phyloP scores from a whole-genome alignment of 2,888 invertebrate genomes.

The Lingula anatina region DNA sequence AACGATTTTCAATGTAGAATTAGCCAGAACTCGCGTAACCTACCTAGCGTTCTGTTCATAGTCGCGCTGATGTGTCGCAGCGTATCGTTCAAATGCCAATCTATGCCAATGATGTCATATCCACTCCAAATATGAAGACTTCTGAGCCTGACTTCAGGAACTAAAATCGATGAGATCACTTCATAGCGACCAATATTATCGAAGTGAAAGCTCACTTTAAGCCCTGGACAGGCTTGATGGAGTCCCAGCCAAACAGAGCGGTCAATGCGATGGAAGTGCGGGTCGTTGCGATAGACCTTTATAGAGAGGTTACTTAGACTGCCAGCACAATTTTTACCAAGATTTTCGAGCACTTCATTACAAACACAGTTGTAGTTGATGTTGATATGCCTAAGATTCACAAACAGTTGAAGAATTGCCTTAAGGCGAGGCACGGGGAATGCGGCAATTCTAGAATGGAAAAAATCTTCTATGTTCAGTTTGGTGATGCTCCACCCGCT shows the following conservation, averaged over 20 bases:
- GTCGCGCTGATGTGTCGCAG: slow-evolving; percentile 20
- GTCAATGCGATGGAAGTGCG: slow-evolving; percentile 29
- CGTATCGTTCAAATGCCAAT: slow-evolving; percentile 24
- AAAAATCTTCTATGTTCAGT: slow-evolving; percentile 33
- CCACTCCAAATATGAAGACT: slow-evolving; percentile 38
- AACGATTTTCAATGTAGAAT: neutral
- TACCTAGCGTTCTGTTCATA: slow-evolving; percentile 21
- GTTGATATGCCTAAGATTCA: slow-evolving; percentile 22
- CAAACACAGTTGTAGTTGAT: slow-evolving; percentile 34
- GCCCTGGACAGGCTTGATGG: slow-evolving; percentile 18
- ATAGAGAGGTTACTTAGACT: slow-evolving; percentile 24
- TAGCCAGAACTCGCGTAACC: neutral
- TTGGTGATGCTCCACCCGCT: slow-evolving; percentile 21
- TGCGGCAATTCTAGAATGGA: slow-evolving; percentile 23
- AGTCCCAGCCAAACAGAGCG: slow-evolving; percentile 21
- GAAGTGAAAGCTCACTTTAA: slow-evolving; percentile 30
- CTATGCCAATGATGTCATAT: slow-evolving; percentile 26
- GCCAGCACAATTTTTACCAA: slow-evolving; percentile 19
- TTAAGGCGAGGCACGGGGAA: slow-evolving; percentile 20
- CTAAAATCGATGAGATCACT: slow-evolving; percentile 23
- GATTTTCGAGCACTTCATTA: slow-evolving; percentile 22
- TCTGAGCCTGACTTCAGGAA: slow-evolving; percentile 24
- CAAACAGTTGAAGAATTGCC: slow-evolving; percentile 20
- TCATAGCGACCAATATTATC: slow-evolving; percentile 24
- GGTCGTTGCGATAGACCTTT: slow-evolving; percentile 30